Conservation (phyloP, 2,797 vertebrate species). For the Spea hammondii region DNA sequence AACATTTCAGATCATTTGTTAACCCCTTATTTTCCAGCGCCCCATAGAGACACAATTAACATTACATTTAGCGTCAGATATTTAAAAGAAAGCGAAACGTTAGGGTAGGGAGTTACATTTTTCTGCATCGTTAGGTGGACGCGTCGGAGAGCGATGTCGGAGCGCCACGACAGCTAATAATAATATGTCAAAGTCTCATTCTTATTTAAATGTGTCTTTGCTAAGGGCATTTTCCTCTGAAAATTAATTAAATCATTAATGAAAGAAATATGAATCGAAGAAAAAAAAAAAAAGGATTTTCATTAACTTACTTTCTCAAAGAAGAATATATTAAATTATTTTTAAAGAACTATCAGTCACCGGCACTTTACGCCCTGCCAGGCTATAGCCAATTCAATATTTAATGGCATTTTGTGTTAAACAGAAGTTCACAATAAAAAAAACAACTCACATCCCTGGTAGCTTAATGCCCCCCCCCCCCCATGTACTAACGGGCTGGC, state of each 20-base stretch:
- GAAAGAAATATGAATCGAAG: constrained; percentile 39
- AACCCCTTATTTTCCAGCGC: too few species aligned
- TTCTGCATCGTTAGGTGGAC: neutral
- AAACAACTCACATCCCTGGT: neutral
- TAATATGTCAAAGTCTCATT: constrained; percentile 20
- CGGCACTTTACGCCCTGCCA: neutral
- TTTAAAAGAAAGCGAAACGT: too few species aligned
- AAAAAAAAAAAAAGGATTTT: constrained; percentile 26
- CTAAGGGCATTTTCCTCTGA: constrained; percentile 15
- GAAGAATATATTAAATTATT: constrained; percentile 40
- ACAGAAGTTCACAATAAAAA: neutral
- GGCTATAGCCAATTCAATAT: constrained; percentile 11
- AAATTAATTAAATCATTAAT: constrained; percentile 47
- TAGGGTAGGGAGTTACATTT: neutral
- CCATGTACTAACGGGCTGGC: neutral
- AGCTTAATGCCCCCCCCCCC: neutral
- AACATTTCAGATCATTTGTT: too few species aligned
- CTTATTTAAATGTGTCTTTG: constrained; percentile 20
- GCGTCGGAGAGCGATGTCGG: neutral
- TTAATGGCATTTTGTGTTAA: constrained; percentile 36
- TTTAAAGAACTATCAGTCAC: constrained; percentile 21
- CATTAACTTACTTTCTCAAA: constrained; percentile 37
- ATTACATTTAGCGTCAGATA: too few species aligned
- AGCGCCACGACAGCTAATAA: neutral
- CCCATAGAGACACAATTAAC: too few species aligned